A percentile compares a stretch with the other conserved stretches of the same genome.
These are phyloP conservation scores for Chloroclysta siterata DNA, from an alignment of 2,888 invertebrate genomes.

Conservation along the genomic window DNA sequence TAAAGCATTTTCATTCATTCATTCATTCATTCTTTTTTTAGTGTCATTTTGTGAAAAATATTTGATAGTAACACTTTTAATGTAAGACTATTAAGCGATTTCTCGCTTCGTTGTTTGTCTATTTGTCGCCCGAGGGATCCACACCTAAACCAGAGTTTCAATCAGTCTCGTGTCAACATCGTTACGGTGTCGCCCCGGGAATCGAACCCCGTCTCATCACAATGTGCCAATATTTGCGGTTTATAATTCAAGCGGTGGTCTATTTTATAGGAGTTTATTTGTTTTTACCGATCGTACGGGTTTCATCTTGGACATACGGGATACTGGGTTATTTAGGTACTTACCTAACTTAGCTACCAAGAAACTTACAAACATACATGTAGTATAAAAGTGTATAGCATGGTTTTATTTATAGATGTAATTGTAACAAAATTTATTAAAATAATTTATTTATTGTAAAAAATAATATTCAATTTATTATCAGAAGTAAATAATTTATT, in stretches of 20 bases:
- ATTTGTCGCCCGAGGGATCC: conserved; percentile 12
- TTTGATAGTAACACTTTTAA: too few relatives aligned
- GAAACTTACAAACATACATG: too few relatives aligned
- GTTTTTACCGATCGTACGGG: neutral
- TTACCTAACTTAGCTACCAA: too few relatives aligned
- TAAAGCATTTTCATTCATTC: too few relatives aligned
- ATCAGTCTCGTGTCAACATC: conserved; percentile 33
- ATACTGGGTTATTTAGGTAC: neutral
- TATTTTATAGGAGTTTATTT: conserved; percentile 6
- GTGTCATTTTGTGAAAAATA: too few relatives aligned
- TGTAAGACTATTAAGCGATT: neutral
- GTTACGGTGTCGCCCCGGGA: conserved; percentile 35
- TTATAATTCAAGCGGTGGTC: conserved; percentile 12
- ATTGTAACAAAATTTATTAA: too few relatives aligned
- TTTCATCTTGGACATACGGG: neutral
- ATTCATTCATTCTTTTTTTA: too few relatives aligned
- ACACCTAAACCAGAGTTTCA: conserved; percentile 18
- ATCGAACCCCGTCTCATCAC: conserved; percentile 39
- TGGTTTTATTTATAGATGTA: too few relatives aligned
- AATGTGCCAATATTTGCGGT: conserved; percentile 42
- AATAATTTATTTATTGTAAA: too few relatives aligned
- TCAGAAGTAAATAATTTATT: too few relatives aligned
- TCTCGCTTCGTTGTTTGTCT: conserved; percentile 8
- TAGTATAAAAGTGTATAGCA: too few relatives aligned
- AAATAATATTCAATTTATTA: too few relatives aligned